Percentiles rank a stretch among this genome's conserved stretches.
phyloP scores from a whole-genome alignment of 2,888 invertebrate species.

The Iphiclides podalirius region DNA sequence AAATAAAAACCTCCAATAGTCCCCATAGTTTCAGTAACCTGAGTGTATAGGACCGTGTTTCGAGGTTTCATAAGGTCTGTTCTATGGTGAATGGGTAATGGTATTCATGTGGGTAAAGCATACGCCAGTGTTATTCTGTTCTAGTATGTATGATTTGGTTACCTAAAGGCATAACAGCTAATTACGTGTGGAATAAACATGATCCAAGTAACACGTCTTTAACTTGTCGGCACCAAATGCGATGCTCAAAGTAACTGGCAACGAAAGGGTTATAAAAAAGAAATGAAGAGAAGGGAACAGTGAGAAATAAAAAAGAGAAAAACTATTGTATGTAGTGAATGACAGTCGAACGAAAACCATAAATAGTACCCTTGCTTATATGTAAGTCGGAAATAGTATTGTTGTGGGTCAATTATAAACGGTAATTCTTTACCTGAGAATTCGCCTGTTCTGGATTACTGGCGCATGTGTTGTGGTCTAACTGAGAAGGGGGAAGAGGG shows the following conservation, averaged over 20 bases:
- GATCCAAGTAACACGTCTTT: constrained; percentile 36
- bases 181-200: constrained; percentile 57
- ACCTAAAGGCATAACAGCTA: constrained; percentile 68
- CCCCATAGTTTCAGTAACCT: constrained; percentile 42
- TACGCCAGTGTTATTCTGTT: constrained; percentile 73
- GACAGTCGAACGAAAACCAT: constrained; percentile 68
- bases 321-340: constrained; percentile 73
- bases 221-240: constrained; percentile 32
- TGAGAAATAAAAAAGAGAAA: constrained; percentile 58
- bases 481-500: constrained; percentile 92
- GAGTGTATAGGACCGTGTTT: constrained; percentile 68
- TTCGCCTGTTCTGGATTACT: constrained; percentile 85
- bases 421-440: constrained; percentile 83
- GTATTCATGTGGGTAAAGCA: constrained; percentile 74
- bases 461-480: constrained; percentile 91
- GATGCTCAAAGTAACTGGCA: constrained; percentile 43
- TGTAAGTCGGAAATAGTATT: constrained; percentile 73
- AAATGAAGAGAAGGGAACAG: constrained; percentile 58
- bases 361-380: constrained; percentile 75
- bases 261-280: constrained; percentile 44
- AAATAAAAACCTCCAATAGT: constrained; percentile 1
- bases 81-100: constrained; percentile 73
- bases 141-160: constrained; percentile 69
- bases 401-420: constrained; percentile 75
- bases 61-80: constrained; percentile 62